A percentile compares a stretch with the other conserved stretches of the same genome.
These are phyloP conservation scores for Mechanitis mazaeus DNA, from an alignment of 2,888 invertebrate species.

Conservation along the genomic window DNA sequence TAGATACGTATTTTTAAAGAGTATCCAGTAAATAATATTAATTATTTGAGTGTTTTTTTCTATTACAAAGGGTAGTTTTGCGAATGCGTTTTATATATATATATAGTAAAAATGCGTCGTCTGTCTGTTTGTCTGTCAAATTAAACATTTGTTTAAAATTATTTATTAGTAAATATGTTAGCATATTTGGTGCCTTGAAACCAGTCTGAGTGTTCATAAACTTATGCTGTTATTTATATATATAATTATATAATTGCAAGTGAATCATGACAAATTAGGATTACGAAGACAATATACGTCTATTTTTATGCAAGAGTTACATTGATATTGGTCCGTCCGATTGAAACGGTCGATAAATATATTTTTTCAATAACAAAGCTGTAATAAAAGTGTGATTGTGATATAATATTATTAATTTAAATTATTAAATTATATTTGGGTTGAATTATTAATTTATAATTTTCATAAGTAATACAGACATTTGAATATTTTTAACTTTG, in stretches of 20 bases:
- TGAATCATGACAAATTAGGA: slow-evolving; percentile 15
- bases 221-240: background rate
- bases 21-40: no score
- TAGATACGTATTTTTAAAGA: no score
- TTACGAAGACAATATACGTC: slow-evolving; percentile 18
- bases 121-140: background rate
- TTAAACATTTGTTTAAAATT: background rate
- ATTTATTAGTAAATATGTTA: background rate
- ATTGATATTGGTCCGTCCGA: slow-evolving; percentile 23
- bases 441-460: background rate
- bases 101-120: background rate
- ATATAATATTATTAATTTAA: background rate
- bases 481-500: background rate
- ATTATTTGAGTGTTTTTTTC: no score
- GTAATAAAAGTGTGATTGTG: slow-evolving; percentile 4
- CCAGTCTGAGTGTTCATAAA: background rate
- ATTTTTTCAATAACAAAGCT: background rate
- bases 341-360: background rate
- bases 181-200: background rate
- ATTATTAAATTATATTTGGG: background rate
- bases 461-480: background rate
- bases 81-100: no score
- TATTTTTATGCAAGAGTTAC: slow-evolving; percentile 17
- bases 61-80: no score
- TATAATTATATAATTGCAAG: slow-evolving; percentile 1